These are phyloP conservation scores for Odontamblyopus rebecca DNA, from an alignment of 2,797 vertebrate species.

Conservation along the genomic window DNA sequence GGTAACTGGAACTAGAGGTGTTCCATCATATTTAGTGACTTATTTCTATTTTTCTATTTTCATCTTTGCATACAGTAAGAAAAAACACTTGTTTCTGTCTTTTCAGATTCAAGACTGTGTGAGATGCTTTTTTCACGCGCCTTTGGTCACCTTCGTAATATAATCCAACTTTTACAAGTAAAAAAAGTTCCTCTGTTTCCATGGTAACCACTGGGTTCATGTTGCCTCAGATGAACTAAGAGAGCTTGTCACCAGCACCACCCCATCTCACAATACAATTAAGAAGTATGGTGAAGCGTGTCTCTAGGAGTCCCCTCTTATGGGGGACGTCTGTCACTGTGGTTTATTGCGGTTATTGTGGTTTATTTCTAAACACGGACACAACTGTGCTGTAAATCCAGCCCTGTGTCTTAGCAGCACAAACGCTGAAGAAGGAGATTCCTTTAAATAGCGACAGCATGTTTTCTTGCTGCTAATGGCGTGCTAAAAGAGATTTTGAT, in stretches of 20 bases:
- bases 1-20: not conserved
- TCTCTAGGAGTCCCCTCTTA: conserved; percentile 38
- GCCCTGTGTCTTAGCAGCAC: not conserved
- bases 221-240: conserved; percentile 33
- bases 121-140: conserved; percentile 22
- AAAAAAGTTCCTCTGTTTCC: conserved; percentile 36
- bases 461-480: not conserved
- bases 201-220: conserved; percentile 44
- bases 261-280: not conserved
- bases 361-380: not conserved
- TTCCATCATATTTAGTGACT: not conserved
- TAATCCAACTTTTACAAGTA: conserved; percentile 16
- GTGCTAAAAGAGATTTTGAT: not conserved
- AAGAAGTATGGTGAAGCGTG: conserved; percentile 5
- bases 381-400: not conserved
- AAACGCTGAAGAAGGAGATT: too few relatives aligned
- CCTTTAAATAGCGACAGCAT: not conserved
- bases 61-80: not conserved
- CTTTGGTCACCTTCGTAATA: conserved; percentile 11
- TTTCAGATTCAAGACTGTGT: conserved; percentile 5
- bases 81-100: not conserved
- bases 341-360: not conserved
- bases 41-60: not conserved
- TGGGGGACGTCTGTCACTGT: conserved; percentile 15
- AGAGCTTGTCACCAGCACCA: conserved; percentile 15